Base-by-base conservation (phyloP, 1,140 invertebrate genomes). In the Steinernema feltiae region DNA sequence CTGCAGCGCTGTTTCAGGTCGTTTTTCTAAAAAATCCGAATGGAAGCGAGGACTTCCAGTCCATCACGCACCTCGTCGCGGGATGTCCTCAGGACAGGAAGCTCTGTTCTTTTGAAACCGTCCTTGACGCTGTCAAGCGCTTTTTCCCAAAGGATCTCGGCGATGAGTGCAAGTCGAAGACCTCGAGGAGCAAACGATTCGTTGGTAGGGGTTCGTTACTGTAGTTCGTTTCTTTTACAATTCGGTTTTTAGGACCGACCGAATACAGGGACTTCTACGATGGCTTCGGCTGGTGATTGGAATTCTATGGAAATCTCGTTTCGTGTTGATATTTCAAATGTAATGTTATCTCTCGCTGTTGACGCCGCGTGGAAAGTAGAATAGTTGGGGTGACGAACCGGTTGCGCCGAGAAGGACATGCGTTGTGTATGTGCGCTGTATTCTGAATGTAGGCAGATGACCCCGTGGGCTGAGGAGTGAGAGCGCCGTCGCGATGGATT, bases 401-500 rank as follows among this genome's bases (percentile, higher is more conserved):
- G 53, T 63, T 63, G 24, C 53, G 53, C 12, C 41, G 53, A 63
- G 53, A 63, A 63, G 53, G 53, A 63, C 53, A 63, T 63, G 53
- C 53, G 53, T 63, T 27, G 53, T 63, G 24, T 63, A 63, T 63
- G 53, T 27, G 53, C 53, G 53, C 24, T 63, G 53, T 63, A 63
- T 63, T 63, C 53, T 63, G 24, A 63, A 63, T 63, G 53, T 63
- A 63, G 53, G 53, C 53, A 63, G 53, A 63, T 63, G 53, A 63
- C 53, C 53, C 53, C 53, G 53, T 63, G 53, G 7, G 53, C 24
- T 63, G 53, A 63, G 53, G 53, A 63, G 53, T 27, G 53, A 27
- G 41, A 46, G 41, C 41, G 41, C n/a, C 41, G 41, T 21, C 12
- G 53, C 53, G 15, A 21, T 21, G 15, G 53, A 63, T 63, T 63